Conservation (phyloP, 2,888 invertebrate genomes). For the Elmis aenea region DNA sequence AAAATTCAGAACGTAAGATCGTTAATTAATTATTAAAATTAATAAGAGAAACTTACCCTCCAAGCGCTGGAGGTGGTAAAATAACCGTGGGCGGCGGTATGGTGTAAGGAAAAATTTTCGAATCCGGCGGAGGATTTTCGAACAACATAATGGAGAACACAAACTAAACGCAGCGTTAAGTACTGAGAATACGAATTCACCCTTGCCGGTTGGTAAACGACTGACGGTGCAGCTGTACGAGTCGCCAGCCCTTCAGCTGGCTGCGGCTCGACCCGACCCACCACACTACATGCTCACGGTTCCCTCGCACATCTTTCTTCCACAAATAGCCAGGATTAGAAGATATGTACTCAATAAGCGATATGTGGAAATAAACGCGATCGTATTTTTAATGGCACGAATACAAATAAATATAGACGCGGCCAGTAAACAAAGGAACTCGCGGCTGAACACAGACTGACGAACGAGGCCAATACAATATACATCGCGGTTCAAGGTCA, state of each 20-base stretch:
- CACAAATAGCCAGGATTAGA: no score
- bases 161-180: constrained; percentile 4
- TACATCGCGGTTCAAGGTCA: constrained; percentile 42
- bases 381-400: constrained; percentile 1
- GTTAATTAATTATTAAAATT: no score
- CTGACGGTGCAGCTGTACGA: constrained; percentile 32
- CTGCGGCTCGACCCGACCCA: constrained; percentile 33
- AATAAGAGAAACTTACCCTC: constrained; percentile 36
- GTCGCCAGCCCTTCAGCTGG: constrained; percentile 26
- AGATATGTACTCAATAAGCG: no score
- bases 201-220: constrained; percentile 34
- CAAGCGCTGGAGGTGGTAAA: constrained; percentile 33
- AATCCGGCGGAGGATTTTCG: constrained; percentile 61
- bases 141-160: constrained; percentile 54
- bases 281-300: constrained; percentile 37
- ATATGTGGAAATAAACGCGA: no score
- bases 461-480: constrained; percentile 35
- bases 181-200: constrained; percentile 29
- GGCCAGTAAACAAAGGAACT: constrained; percentile 19
- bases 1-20: no score
- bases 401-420: constrained; percentile 12
- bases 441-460: constrained; percentile 13
- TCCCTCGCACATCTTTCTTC: not conserved
- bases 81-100: constrained; percentile 61
- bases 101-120: constrained; percentile 65